A percentile compares a stretch with the other conserved stretches of the same genome.
These are phyloP conservation scores for Cyanoderma ruficeps DNA, from an alignment of 2,113 vertebrate genomes.

Conservation along the genomic window DNA sequence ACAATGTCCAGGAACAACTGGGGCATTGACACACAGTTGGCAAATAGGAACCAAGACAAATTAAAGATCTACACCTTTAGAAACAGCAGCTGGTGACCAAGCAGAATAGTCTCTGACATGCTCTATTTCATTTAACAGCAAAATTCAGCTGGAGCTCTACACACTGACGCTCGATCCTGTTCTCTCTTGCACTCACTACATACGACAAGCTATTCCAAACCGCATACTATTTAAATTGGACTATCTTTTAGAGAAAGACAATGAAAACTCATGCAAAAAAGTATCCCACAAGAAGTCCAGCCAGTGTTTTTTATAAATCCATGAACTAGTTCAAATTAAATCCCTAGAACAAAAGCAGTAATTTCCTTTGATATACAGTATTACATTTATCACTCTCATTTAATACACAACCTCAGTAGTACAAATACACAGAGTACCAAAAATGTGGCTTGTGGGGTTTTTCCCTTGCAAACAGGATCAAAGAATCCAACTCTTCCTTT, in stretches of 20 bases:
- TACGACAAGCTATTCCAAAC: background rate
- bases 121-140: background rate
- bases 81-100: background rate
- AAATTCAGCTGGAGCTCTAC: background rate
- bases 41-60: background rate
- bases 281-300: background rate
- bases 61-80: background rate
- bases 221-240: background rate
- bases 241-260: background rate
- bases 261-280: background rate
- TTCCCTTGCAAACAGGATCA: background rate
- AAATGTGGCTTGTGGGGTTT: rapidly evolving
- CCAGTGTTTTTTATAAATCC: background rate
- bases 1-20: background rate
- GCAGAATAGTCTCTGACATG: background rate
- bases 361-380: background rate
- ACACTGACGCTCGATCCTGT: background rate
- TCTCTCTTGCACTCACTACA: background rate
- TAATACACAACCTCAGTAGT: background rate
- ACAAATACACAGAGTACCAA: background rate
- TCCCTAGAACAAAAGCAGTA: background rate
- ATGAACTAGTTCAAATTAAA: background rate
- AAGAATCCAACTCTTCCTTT: background rate
- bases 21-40: background rate
- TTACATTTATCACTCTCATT: background rate